A percentile compares a stretch with the other conserved stretches of the same genome.
phyloP scores from a whole-genome alignment of 2,888 invertebrate genomes.

The Xylota sylvarum region DNA sequence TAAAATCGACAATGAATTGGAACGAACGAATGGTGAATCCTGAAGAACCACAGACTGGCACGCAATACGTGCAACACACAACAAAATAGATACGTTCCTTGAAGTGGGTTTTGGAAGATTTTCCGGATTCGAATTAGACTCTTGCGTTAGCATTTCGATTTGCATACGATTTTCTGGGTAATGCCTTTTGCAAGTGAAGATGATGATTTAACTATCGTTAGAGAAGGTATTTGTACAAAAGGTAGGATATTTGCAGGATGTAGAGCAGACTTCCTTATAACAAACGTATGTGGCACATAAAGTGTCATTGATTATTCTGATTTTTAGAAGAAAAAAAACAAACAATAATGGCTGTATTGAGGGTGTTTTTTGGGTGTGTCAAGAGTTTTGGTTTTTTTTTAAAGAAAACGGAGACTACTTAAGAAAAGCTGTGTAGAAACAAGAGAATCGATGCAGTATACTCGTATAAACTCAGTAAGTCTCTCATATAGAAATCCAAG shows the following conservation, averaged over 20 bases:
- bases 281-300: not conserved
- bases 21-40: slow-evolving; percentile 29
- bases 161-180: slow-evolving; percentile 39
- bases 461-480: no score
- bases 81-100: slow-evolving; percentile 28
- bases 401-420: no score
- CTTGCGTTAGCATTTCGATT: slow-evolving; percentile 38
- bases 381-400: no score
- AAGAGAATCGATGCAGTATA: no score
- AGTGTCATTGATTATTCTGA: not conserved
- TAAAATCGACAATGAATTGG: slow-evolving; percentile 73
- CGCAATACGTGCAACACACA: slow-evolving; percentile 57
- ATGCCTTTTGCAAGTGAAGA: slow-evolving; percentile 6
- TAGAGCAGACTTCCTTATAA: not conserved
- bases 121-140: slow-evolving; percentile 34
- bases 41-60: slow-evolving; percentile 23
- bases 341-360: no score
- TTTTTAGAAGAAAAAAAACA: not conserved
- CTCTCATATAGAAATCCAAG: no score
- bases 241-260: not conserved
- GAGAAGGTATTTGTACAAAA: not conserved
- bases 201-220: slow-evolving; percentile 26
- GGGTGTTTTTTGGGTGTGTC: no score
- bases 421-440: no score
- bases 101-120: slow-evolving; percentile 16